Percentiles rank a stretch among this genome's conserved stretches.
Evolutionary conservation across 1,140 invertebrate genomes (phyloP).

Genomic region (Procambarus virginalis): DNA sequence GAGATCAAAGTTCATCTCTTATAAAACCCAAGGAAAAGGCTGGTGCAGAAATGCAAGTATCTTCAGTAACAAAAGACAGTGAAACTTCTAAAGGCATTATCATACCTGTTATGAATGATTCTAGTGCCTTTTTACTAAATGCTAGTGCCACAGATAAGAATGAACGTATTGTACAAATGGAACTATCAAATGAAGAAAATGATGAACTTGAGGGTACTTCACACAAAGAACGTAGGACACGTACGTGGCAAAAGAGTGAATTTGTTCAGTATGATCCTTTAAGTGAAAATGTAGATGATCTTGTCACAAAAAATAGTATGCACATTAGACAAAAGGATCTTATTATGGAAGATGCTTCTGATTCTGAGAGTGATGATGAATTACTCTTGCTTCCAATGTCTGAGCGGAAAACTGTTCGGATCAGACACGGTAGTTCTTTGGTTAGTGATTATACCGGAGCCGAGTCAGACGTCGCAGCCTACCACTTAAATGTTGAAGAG

Average conservation of each 20-base stretch:
- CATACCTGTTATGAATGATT: background rate
- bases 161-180: background rate
- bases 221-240: background rate
- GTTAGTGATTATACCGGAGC: background rate
- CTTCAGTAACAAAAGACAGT: background rate
- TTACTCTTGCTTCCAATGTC: background rate
- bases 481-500: background rate
- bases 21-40: background rate
- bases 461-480: background rate
- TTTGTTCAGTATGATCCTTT: background rate
- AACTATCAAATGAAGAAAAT: background rate
- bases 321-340: background rate
- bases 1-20: background rate
- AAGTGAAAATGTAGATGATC: background rate
- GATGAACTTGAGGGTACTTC: background rate
- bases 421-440: background rate
- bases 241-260: too few relatives aligned
- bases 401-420: background rate
- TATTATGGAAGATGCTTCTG: background rate
- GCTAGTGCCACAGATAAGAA: background rate
- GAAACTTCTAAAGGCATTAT: background rate
- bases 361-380: background rate
- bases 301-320: background rate
- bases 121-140: background rate
- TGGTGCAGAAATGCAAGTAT: background rate